A percentile compares a stretch with the other conserved stretches of the same genome.
Evolutionary conservation across 2,113 vertebrate species (phyloP).

Genomic region (Salvelinus alpinus): DNA sequence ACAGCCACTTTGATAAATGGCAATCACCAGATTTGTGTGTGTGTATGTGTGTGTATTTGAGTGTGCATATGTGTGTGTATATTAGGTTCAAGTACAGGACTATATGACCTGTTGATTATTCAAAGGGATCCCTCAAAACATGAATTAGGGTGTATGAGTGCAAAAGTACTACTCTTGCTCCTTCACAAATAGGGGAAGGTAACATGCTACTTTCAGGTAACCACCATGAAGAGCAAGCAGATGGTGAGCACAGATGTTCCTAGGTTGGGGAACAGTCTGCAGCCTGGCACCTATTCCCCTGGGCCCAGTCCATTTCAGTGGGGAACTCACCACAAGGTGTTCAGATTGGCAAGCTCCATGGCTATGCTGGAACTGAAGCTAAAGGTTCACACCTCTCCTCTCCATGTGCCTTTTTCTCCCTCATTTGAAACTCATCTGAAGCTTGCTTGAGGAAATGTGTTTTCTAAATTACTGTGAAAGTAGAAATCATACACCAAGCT

Average conservation of each 20-base stretch:
- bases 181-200: conserved; percentile 54
- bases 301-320: conserved; percentile 58
- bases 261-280: conserved; percentile 66
- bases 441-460: conserved; percentile 17
- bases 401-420: conserved; percentile 30
- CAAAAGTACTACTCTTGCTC: background rate
- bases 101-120: no score
- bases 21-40: conserved; percentile 33
- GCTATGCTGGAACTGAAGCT: conserved; percentile 53
- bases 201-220: conserved; percentile 62
- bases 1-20: conserved; percentile 62
- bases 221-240: conserved; percentile 68
- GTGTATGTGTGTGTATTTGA: background rate
- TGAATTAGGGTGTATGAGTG: background rate
- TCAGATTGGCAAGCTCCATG: conserved; percentile 58
- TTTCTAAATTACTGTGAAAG: conserved; percentile 1
- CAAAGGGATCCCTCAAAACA: no score
- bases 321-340: conserved; percentile 69
- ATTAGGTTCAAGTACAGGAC: background rate
- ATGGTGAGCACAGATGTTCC: conserved; percentile 78
- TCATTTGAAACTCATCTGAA: conserved; percentile 48
- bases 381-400: conserved; percentile 56
- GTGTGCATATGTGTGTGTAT: conserved; percentile 10
- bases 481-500: background rate
- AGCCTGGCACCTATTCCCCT: conserved; percentile 66